Percentiles rank a stretch among this genome's conserved stretches.
Evolutionary conservation across 2,797 vertebrate genomes (phyloP).

Genomic region (Sebastes diploproa): DNA sequence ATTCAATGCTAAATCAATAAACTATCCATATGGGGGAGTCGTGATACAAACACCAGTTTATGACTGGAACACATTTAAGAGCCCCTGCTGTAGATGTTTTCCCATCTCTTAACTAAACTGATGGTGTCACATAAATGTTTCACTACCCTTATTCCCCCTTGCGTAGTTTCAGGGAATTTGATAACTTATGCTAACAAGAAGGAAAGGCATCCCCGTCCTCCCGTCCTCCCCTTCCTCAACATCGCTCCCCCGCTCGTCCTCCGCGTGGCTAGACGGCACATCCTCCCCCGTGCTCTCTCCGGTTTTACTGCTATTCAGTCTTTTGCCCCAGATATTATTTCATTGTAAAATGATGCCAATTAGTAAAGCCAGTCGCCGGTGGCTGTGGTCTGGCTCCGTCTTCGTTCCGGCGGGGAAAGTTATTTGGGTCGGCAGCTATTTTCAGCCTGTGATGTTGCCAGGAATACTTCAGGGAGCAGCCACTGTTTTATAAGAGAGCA

Average conservation of each 20-base stretch:
- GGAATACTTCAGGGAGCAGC: constrained; percentile 83
- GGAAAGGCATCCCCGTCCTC: constrained; percentile 36
- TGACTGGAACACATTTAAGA: constrained; percentile 40
- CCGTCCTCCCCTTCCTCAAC: neutral
- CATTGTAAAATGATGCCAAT: constrained; percentile 78
- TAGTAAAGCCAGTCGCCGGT: constrained; percentile 75
- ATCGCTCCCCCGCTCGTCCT: constrained; percentile 12
- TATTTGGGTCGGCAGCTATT: constrained; percentile 87
- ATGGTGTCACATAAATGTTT: constrained; percentile 70
- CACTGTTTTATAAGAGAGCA: constrained; percentile 83
- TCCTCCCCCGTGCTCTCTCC: constrained; percentile 26
- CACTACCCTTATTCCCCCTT: constrained; percentile 28
- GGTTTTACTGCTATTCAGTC: constrained; percentile 57
- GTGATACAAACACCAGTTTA: constrained; percentile 30
- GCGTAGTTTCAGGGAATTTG: constrained; percentile 46
- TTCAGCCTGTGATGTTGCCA: constrained; percentile 83
- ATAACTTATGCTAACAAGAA: constrained; percentile 63
- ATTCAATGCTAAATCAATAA: constrained; percentile 27
- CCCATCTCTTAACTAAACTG: constrained; percentile 51
- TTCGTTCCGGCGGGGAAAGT: constrained; percentile 74
- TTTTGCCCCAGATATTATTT: constrained; percentile 79
- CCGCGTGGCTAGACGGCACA: constrained; percentile 37
- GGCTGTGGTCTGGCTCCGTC: constrained; percentile 78
- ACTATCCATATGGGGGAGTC: neutral
- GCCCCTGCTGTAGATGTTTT: constrained; percentile 33